Evolutionary conservation across 1,140 invertebrate genomes (phyloP).

Genomic region (Trachelipus rathkii): DNA sequence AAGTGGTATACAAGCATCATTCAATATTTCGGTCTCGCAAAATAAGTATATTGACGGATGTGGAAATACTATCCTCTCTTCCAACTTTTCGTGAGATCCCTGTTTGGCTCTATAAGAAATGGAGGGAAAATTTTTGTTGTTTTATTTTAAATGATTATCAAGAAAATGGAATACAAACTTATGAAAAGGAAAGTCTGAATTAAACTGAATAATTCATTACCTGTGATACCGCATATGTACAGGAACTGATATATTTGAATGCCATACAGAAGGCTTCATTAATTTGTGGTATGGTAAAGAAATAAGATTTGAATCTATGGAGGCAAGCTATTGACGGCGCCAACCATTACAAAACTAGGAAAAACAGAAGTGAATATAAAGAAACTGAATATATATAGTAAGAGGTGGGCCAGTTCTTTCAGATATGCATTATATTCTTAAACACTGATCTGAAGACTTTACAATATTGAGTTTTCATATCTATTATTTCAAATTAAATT

Average conservation of each 20-base stretch:
- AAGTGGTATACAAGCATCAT: constrained; percentile 25
- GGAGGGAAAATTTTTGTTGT: background rate
- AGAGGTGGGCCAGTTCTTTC: too few species aligned
- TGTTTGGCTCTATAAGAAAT: constrained; percentile 22
- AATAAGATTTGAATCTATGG: constrained; percentile 30
- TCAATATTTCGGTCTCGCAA: constrained; percentile 21
- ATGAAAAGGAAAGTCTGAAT: too few species aligned
- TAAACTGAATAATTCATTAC: background rate
- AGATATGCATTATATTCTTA: too few species aligned
- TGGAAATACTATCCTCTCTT: constrained; percentile 19
- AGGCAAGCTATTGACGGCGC: constrained; percentile 29
- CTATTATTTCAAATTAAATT: too few species aligned
- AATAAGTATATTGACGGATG: constrained; percentile 27
- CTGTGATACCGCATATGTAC: constrained; percentile 35
- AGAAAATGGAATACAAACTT: too few species aligned
- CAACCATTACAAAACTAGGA: constrained; percentile 30
- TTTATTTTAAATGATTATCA: too few species aligned
- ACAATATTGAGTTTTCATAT: too few species aligned
- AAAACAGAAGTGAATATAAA: background rate
- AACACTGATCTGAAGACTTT: too few species aligned
- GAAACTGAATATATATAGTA: too few species aligned
- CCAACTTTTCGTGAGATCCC: constrained; percentile 22
- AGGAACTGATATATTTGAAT: constrained; percentile 30
- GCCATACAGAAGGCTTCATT: constrained; percentile 22
- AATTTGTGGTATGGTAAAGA: constrained; percentile 2